Evolutionary conservation across 1,140 invertebrate species (phyloP), one percentile per base, ranked within the genome.

Genomic region (fruit fly (Drosophila melanogaster)): DNA sequence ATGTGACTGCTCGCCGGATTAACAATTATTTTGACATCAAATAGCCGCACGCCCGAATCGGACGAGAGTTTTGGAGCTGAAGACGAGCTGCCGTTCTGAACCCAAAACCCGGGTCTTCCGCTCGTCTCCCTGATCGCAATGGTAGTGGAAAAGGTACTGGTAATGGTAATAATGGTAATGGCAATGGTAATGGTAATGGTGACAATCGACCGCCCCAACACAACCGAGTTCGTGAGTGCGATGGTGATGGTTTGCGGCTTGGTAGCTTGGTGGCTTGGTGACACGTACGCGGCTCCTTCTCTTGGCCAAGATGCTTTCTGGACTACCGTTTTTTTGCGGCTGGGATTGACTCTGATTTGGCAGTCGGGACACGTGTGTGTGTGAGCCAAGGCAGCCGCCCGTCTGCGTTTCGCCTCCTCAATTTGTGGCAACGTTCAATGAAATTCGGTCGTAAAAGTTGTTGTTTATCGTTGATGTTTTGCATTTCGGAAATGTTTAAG

Each of bases 1-100:
- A 24, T 74, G 74, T 43, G 56, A 56, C 73, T 33, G 72, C 78
- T 78, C 46, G 59, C 61, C 77, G 81, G 81, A 74, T 79, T 89
- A 77, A 84, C 84, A 87, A 87, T 87, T 87, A 87, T 87, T 87
- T 87, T 89, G 84, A 89, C 79, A 87, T 87, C 71, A 87, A 87
- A 89, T 80, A 84, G 69, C 79, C 79, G 71, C 83, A 83, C 62
- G 75, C 65, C 71, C 49, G 53, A 76, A 51, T 38, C 35, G 43
- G 46, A 67, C 74, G 57, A 49, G 50, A 56, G 41, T 69, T 58
- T 57, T 44, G 61, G 55, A 73, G 50, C 58, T 62, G 44, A 49
- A 43, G 50, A 70, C 12, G 53, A 55, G 67, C 65, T 57, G 24
- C 47, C n/a, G 60, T 33, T 7, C 35, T 46, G 33, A 24, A 14